Evolutionary conservation across 1,140 invertebrate genomes (phyloP).

Genomic region (Drosophila pachea): DNA sequence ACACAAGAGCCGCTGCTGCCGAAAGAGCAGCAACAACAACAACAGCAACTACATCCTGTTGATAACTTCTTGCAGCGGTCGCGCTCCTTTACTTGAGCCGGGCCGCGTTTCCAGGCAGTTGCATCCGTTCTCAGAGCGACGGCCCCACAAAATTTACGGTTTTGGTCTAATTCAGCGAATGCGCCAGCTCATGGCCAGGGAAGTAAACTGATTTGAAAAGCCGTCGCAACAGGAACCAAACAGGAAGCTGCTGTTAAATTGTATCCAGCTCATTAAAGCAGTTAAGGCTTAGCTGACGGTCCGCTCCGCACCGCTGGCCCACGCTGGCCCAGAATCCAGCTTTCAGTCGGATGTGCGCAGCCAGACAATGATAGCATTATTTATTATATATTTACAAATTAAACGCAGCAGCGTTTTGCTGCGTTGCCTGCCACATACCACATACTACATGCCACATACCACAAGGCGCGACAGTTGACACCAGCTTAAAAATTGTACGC

Average conservation of each 20-base stretch:
- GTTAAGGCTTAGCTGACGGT: constrained; percentile 25
- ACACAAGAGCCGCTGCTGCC: constrained; percentile 7
- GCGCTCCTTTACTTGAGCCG: constrained; percentile 9
- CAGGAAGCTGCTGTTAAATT: constrained; percentile 74
- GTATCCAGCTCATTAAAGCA: constrained; percentile 71
- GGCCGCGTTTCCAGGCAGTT: constrained; percentile 5
- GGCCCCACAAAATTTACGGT: constrained; percentile 68
- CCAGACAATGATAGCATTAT: constrained; percentile 66
- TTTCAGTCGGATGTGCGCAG: constrained; percentile 55
- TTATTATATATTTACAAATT: constrained; percentile 68
- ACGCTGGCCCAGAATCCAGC: constrained; percentile 6
- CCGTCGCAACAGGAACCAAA: constrained; percentile 64
- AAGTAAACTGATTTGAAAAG: constrained; percentile 75
- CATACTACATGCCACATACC: constrained; percentile 26
- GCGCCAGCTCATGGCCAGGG: constrained; percentile 67
- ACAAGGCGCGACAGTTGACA: constrained; percentile 63
- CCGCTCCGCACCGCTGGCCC: not conserved
- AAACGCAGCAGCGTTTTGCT: constrained; percentile 34
- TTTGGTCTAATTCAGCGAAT: constrained; percentile 68
- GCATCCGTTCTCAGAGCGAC: constrained; percentile 68
- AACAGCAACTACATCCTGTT: constrained; percentile 52
- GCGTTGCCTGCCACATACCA: constrained; percentile 16
- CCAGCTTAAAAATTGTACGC: constrained; percentile 66
- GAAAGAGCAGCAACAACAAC: constrained; percentile 9
- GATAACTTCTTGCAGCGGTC: constrained; percentile 34